A percentile compares a stretch with the other conserved stretches of the same genome.
phyloP scores from a whole-genome alignment of 2,797 vertebrate species.

The Manis crassicaudata region DNA sequence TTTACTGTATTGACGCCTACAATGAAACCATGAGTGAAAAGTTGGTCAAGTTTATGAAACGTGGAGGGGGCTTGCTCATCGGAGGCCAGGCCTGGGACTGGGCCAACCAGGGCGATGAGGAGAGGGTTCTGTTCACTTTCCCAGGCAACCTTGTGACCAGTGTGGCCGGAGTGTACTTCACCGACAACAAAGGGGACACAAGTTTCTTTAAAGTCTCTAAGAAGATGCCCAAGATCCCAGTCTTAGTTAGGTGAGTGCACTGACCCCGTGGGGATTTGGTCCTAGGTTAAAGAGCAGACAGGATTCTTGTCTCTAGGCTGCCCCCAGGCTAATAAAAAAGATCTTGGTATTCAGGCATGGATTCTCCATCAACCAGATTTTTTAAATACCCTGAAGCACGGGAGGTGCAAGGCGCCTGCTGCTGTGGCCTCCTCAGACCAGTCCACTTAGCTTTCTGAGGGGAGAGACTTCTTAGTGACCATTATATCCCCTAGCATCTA shows the following conservation, averaged over 20 bases:
- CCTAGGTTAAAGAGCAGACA: neutral
- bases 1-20: conserved; percentile 83
- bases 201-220: conserved; percentile 82
- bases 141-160: conserved; percentile 86
- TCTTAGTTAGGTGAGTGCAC: conserved; percentile 83
- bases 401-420: neutral
- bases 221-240: conserved; percentile 84
- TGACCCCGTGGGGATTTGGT: neutral
- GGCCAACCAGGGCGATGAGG: conserved; percentile 74
- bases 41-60: conserved; percentile 82
- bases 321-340: neutral
- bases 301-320: neutral
- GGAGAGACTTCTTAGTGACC: neutral
- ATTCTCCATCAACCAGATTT: neutral
- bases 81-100: conserved; percentile 87
- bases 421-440: neutral
- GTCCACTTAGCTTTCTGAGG: neutral
- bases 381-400: neutral
- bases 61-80: conserved; percentile 83
- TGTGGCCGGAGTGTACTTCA: conserved; percentile 86
- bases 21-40: conserved; percentile 66
- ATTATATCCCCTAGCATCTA: neutral
- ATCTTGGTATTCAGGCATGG: neutral
- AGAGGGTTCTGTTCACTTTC: conserved; percentile 84
- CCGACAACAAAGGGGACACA: conserved; percentile 79